These are phyloP conservation scores for Augochlorella aurata DNA, from an alignment of 2,888 invertebrate genomes.

Conservation along the genomic window DNA sequence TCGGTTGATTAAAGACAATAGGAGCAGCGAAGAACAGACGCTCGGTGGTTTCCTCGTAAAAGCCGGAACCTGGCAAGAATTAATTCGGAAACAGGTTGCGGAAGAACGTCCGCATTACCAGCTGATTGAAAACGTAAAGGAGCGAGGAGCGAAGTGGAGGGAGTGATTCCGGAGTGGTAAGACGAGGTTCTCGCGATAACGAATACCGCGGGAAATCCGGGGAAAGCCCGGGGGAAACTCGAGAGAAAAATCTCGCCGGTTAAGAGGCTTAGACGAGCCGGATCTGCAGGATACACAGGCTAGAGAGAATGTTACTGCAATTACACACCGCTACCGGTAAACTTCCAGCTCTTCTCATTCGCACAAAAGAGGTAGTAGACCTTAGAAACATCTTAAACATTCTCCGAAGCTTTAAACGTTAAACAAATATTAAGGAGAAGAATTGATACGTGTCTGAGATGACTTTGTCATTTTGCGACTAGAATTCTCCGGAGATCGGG, in stretches of 20 bases:
- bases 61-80: not conserved
- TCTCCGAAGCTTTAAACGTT: too few relatives aligned
- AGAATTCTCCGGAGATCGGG: too few relatives aligned
- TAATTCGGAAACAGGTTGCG: not conserved
- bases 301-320: not conserved
- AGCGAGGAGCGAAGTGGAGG: not conserved
- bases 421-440: too few relatives aligned
- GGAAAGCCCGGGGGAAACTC: not conserved
- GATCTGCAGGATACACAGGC: not conserved
- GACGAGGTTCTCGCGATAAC: constrained; percentile 22
- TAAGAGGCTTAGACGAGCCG: not conserved
- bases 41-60: not conserved
- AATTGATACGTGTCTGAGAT: too few relatives aligned
- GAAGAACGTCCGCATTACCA: not conserved
- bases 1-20: not conserved
- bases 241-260: constrained; percentile 8
- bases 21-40: not conserved
- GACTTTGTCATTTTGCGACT: too few relatives aligned
- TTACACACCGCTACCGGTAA: not conserved
- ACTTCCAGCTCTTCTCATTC: too few relatives aligned
- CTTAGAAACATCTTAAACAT: too few relatives aligned
- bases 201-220: constrained; percentile 13
- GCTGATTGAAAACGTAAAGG: constrained; percentile 5
- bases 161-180: constrained; percentile 4
- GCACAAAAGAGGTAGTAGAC: not conserved